Evolutionary conservation across 2,797 vertebrate species (phyloP).

Genomic region (Chrosomus eos): DNA sequence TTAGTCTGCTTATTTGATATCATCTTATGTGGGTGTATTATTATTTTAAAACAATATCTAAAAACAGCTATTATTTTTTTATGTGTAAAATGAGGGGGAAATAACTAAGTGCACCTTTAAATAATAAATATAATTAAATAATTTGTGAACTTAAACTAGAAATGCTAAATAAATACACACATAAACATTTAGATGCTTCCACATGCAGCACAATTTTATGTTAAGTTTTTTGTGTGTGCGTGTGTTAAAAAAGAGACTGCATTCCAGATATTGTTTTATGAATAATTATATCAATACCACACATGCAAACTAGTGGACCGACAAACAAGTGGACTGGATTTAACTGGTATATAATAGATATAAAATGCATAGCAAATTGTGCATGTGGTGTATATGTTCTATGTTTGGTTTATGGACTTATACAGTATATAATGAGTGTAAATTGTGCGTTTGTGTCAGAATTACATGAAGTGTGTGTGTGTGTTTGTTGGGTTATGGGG

Average conservation of each 20-base stretch:
- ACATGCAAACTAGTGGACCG: background rate
- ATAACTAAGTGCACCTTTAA: background rate
- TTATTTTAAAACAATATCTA: background rate
- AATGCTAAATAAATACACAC: background rate
- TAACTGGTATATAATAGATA: background rate
- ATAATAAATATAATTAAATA: background rate
- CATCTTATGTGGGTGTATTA: background rate
- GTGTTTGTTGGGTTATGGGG: slow-evolving; percentile 4
- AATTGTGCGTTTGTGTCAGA: background rate
- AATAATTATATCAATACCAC: background rate
- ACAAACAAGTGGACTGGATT: no score
- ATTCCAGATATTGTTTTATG: background rate
- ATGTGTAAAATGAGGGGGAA: background rate
- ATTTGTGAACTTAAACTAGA: background rate
- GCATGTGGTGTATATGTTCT: background rate
- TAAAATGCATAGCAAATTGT: background rate
- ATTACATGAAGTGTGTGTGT: background rate
- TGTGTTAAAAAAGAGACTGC: background rate
- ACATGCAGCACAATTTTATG: background rate
- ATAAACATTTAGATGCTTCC: background rate
- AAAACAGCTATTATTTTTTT: background rate
- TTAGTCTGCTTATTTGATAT: no score
- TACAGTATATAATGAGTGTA: background rate
- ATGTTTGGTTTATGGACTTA: background rate
- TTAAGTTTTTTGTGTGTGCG: no score